These are phyloP conservation scores for Pyrgilauda ruficollis DNA, from an alignment of 2,113 vertebrate genomes.

Conservation along the genomic window DNA sequence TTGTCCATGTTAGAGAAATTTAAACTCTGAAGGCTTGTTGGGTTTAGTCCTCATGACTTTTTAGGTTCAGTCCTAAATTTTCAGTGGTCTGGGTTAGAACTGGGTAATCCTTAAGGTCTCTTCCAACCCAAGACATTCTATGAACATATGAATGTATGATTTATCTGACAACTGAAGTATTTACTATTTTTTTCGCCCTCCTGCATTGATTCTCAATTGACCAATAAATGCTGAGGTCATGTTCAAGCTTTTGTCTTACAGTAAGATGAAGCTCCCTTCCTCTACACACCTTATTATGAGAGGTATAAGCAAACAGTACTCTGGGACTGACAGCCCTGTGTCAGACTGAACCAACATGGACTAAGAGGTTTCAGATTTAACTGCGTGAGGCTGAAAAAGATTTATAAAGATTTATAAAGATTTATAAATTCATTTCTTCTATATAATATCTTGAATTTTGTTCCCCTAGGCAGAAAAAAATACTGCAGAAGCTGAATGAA, in stretches of 20 bases:
- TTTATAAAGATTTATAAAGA: not conserved
- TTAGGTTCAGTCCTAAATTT: not conserved
- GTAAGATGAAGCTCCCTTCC: not conserved
- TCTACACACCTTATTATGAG: not conserved
- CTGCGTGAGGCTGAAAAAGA: not conserved
- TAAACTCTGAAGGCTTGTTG: not conserved
- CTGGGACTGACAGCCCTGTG: not conserved
- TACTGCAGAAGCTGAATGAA: not conserved
- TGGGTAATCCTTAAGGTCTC: not conserved
- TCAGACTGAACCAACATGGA: not conserved
- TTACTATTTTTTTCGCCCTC: not conserved
- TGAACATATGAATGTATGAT: not conserved
- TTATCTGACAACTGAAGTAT: not conserved
- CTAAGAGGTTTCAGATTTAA: not conserved
- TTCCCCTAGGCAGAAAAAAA: not conserved
- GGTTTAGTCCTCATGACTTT: not conserved
- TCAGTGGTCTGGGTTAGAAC: not conserved
- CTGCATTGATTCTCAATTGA: not conserved
- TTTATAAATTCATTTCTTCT: not conserved
- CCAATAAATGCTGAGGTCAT: not conserved
- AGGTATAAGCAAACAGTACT: not conserved
- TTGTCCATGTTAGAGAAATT: not conserved
- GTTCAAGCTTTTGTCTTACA: not conserved
- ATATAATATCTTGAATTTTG: not conserved
- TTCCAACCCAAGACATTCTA: not conserved